Percentiles rank a stretch among this genome's conserved stretches.
Conservation (phyloP, 2,888 invertebrate genomes). For the Entomobrya multifasciata region DNA sequence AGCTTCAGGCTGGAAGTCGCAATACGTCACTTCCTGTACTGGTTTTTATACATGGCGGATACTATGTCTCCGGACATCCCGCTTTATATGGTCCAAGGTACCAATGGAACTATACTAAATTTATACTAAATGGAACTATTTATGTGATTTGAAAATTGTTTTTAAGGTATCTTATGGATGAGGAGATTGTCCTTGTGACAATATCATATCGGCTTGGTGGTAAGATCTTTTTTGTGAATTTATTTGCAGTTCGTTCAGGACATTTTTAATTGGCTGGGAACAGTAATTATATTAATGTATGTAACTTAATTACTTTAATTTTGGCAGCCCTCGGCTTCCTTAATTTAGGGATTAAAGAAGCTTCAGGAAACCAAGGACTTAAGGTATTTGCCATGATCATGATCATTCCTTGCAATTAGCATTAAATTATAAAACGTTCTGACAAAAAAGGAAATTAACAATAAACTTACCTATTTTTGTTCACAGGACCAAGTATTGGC, state of each 20-base stretch:
- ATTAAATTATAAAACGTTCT: background rate
- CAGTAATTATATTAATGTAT: too few species aligned
- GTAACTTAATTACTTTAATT: too few species aligned
- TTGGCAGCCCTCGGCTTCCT: conserved; percentile 58
- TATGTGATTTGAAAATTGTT: too few species aligned
- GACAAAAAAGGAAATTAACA: too few species aligned
- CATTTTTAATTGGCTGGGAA: background rate
- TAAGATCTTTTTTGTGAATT: background rate
- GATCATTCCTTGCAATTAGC: too few species aligned
- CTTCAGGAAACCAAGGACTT: conserved; percentile 71
- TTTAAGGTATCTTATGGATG: conserved; percentile 59
- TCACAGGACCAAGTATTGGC: conserved; percentile 55
- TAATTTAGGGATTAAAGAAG: conserved; percentile 65
- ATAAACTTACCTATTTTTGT: too few species aligned
- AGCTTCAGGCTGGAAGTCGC: conserved; percentile 30
- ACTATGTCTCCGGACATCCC: conserved; percentile 46
- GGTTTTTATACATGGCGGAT: conserved; percentile 52
- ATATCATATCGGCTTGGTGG: conserved; percentile 70
- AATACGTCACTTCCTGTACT: conserved; percentile 44
- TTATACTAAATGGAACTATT: too few species aligned
- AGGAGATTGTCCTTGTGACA: conserved; percentile 71
- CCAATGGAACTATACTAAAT: too few species aligned
- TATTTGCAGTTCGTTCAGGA: background rate
- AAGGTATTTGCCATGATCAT: conserved; percentile 64
- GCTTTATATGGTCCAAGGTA: conserved; percentile 29